Conservation (phyloP, 2,797 vertebrate genomes). For the Poeciliopsis paucimaculata region DNA sequence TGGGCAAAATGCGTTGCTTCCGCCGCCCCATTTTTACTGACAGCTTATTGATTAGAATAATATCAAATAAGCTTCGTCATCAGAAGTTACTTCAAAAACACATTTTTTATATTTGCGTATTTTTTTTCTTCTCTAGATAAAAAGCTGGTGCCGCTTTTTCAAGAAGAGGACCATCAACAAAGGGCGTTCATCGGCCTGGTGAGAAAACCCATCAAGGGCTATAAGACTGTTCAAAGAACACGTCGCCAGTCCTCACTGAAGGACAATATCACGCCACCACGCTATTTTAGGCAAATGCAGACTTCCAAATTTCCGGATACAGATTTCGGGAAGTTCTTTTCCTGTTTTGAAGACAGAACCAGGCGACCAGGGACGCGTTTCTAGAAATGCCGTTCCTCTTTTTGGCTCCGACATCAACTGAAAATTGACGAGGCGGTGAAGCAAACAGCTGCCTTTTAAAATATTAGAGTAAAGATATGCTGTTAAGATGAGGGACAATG, state of each 20-base stretch:
- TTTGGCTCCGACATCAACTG: not conserved
- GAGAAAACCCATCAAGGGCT: conserved; percentile 52
- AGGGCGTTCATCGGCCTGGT: conserved; percentile 91
- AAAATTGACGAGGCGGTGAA: not conserved
- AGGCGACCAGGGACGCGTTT: not conserved
- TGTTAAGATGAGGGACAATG: not conserved
- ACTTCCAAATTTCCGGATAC: conserved; percentile 3
- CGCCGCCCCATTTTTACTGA: not conserved
- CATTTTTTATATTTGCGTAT: conserved; percentile 35
- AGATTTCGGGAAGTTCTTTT: not conserved
- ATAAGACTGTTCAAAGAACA: not conserved
- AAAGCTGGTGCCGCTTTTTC: conserved; percentile 87
- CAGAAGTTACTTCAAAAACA: conserved; percentile 43
- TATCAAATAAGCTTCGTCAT: conserved; percentile 12
- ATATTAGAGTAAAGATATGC: not conserved
- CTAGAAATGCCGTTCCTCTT: not conserved
- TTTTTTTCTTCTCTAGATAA: conserved; percentile 79
- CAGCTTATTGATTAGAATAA: conserved; percentile 17
- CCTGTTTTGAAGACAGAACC: not conserved
- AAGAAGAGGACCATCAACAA: conserved; percentile 92
- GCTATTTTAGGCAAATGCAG: not conserved
- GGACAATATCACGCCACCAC: not conserved
- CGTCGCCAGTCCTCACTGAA: not conserved
- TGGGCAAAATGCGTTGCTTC: conserved; percentile 13
- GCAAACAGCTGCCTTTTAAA: not conserved